These are phyloP conservation scores for Motacilla tschutschensis DNA, from an alignment of 2,113 vertebrate genomes.

Conservation along the genomic window DNA sequence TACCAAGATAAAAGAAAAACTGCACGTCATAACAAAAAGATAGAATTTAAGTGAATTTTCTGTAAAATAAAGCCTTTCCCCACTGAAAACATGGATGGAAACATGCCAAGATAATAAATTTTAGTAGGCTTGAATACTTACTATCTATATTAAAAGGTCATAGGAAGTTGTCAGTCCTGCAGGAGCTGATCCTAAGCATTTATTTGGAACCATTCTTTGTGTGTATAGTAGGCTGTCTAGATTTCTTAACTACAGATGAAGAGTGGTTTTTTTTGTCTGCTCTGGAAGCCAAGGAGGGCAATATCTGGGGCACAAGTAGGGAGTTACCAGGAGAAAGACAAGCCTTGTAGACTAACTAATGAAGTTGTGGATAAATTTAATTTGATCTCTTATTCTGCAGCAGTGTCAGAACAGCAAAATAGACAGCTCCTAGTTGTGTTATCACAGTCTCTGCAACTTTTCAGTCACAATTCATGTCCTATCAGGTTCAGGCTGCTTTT, in stretches of 20 bases:
- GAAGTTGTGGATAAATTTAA: background rate
- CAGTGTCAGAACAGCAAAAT: background rate
- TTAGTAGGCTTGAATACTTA: background rate
- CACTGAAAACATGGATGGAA: background rate
- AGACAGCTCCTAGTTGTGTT: background rate
- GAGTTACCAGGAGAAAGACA: background rate
- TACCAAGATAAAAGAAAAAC: background rate
- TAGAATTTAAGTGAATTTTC: background rate
- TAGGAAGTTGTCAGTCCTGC: slow-evolving; percentile 12
- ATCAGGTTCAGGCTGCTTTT: background rate
- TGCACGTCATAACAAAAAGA: background rate
- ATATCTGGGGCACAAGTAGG: background rate
- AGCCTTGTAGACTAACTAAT: background rate
- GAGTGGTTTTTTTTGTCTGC: background rate
- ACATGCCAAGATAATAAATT: background rate
- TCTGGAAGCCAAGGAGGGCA: background rate
- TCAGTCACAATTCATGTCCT: background rate
- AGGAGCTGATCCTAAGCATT: background rate
- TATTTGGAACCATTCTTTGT: background rate
- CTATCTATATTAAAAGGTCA: background rate
- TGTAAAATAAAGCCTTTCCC: background rate
- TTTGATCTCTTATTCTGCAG: background rate
- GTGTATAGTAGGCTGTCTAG: background rate
- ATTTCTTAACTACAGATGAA: background rate
- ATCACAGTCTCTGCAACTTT: background rate